These are phyloP conservation scores for Lasioglossum villosulum DNA, from an alignment of 2,888 invertebrate species.

Conservation along the genomic window DNA sequence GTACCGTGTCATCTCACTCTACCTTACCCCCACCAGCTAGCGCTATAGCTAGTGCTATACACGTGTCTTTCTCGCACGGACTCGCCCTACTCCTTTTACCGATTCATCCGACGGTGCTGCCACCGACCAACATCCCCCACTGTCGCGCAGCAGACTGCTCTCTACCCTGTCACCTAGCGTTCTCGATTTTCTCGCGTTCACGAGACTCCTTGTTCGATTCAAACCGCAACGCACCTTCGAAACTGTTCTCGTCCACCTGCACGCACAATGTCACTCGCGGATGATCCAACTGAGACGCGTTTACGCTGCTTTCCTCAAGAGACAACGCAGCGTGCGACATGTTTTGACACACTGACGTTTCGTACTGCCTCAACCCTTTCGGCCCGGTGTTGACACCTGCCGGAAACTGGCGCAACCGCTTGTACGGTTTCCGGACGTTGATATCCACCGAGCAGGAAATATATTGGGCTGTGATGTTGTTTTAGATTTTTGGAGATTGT, in stretches of 20 bases:
- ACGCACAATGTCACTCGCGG: constrained; percentile 46
- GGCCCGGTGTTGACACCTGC: constrained; percentile 40
- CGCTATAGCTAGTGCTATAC: no score
- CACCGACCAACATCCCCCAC: constrained; percentile 45
- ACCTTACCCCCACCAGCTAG: constrained; percentile 13
- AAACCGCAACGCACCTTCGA: background rate
- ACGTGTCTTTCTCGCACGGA: background rate
- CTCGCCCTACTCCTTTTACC: constrained; percentile 7
- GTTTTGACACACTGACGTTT: constrained; percentile 54
- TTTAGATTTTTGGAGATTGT: background rate
- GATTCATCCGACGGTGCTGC: constrained; percentile 51
- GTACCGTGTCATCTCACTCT: constrained; percentile 36
- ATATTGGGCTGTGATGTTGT: background rate
- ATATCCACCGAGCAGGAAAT: background rate
- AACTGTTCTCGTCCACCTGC: background rate
- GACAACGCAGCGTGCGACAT: constrained; percentile 56
- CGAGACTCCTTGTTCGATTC: background rate
- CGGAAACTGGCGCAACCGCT: background rate
- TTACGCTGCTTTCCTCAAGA: constrained; percentile 18
- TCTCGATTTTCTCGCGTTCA: constrained; percentile 32
- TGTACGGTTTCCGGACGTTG: background rate
- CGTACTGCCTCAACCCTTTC: constrained; percentile 20
- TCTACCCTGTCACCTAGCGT: constrained; percentile 44
- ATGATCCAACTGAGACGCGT: background rate
- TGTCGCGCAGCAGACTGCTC: constrained; percentile 28